Evolutionary conservation across 2,797 vertebrate species (phyloP).

Genomic region (Girardinus metallicus): DNA sequence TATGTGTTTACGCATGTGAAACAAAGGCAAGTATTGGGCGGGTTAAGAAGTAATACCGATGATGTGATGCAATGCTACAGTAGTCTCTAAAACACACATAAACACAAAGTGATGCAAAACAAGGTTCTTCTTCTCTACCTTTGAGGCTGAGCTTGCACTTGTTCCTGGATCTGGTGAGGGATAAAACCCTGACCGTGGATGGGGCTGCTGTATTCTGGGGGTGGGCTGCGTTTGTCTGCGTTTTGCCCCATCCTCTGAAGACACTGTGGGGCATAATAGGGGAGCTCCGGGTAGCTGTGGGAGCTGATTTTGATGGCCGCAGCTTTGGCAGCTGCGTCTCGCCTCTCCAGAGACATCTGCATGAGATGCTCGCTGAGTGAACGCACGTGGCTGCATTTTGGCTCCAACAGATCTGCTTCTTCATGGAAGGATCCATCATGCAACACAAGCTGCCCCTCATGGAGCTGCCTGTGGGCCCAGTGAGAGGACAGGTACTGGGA

Average conservation of each 20-base stretch:
- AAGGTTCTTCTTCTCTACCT: constrained; percentile 66
- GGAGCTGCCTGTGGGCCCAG: constrained; percentile 69
- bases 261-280: constrained; percentile 75
- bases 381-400: constrained; percentile 88
- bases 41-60: constrained; percentile 35
- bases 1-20: constrained; percentile 72
- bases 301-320: constrained; percentile 83
- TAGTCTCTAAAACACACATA: constrained; percentile 5
- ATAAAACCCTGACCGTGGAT: constrained; percentile 79
- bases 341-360: constrained; percentile 91
- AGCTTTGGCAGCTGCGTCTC: constrained; percentile 76
- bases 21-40: constrained; percentile 48
- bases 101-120: constrained; percentile 2
- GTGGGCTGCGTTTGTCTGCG: constrained; percentile 79
- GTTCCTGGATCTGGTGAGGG: constrained; percentile 67
- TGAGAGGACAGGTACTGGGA: constrained; percentile 90
- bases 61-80: constrained; percentile 50
- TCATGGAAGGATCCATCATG: constrained; percentile 73
- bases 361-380: constrained; percentile 93
- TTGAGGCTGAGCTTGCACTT: constrained; percentile 72
- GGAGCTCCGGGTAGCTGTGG: constrained; percentile 94
- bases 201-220: constrained; percentile 86
- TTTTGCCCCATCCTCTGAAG: constrained; percentile 54
- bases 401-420: constrained; percentile 85
- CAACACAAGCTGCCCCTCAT: constrained; percentile 54